Evolutionary conservation across 2,888 invertebrate genomes (phyloP), one percentile per base, ranked within the genome.

Genomic region (Cerceris rybyensis): DNA sequence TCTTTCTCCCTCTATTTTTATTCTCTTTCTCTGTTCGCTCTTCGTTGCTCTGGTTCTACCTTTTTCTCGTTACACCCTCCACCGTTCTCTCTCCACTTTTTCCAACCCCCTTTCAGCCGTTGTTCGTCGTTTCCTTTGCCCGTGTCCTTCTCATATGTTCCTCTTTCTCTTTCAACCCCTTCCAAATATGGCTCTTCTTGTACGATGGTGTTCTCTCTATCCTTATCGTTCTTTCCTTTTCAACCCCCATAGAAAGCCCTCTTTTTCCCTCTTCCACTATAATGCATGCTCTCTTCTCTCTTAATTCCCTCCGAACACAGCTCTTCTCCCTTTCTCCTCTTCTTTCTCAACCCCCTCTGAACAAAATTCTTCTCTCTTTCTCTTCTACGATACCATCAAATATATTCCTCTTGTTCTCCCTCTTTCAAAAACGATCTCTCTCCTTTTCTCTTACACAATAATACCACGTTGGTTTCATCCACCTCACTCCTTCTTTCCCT

Each of bases 231-330:
- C 16, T 16, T 6, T 41, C 39, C 1, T 13, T 2, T 14, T 52
- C n/a, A 13, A 52, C 52, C 52, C n/a, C 52, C 7, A 2, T 11
- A 0, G 7, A 52, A 9, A 7, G 6, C 14, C 14, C 14, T 52
- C 54, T 16, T 42, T 16, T 9, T 17, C 42, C 14, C 52, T 52
- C 46, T 16, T 16, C 42, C 59, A 7, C 59, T 16, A n/a, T 17
- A 43, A 57, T 55, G 63, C 69, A 64, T 66, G 76, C 65, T 61
- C 80, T 77, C 64, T 57, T 46, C 68, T 68, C 64, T 14, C 66
- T 69, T 17, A 63, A 66, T 54, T 70, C 66, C 66, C 54, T 57
- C 50, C 50, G 54, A 59, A 55, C 55, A 55, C 16, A 43, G 8
- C 59, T 17, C 57, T 42, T 59, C 60, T 52, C 68, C 28, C 28